A percentile compares a stretch with the other conserved stretches of the same genome.
Evolutionary conservation across 1,140 invertebrate genomes (phyloP).

Genomic region (Nixonia krombeini): DNA sequence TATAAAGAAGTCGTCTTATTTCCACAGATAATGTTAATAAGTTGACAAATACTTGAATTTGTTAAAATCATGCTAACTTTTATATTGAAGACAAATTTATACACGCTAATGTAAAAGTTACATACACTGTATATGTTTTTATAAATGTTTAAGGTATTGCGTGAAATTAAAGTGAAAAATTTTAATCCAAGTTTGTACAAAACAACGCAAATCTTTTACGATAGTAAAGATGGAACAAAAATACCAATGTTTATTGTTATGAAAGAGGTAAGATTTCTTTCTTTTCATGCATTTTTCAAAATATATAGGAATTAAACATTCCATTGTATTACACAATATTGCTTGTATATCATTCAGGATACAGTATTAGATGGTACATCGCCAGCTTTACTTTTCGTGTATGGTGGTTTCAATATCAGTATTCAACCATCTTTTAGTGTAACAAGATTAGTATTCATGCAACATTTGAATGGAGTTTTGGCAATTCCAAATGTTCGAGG

Average conservation of each 20-base stretch:
- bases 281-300: conserved; percentile 5
- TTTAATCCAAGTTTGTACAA: conserved; percentile 87
- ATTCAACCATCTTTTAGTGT: conserved; percentile 89
- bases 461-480: conserved; percentile 89
- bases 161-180: conserved; percentile 87
- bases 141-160: too few species aligned
- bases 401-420: conserved; percentile 97
- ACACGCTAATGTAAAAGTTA: too few species aligned
- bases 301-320: conserved; percentile 68
- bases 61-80: too few species aligned
- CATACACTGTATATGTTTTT: too few species aligned
- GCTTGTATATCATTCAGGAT: conserved; percentile 67
- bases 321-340: neutral
- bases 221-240: conserved; percentile 94
- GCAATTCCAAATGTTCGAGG: conserved; percentile 96
- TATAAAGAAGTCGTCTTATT: too few species aligned
- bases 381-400: conserved; percentile 93
- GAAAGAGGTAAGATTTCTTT: conserved; percentile 78
- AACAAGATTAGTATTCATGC: conserved; percentile 88
- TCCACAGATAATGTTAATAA: too few species aligned
- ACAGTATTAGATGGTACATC: conserved; percentile 78
- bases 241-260: conserved; percentile 98
- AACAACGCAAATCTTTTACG: conserved; percentile 93
- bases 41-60: too few species aligned
- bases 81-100: too few species aligned